Conservation (phyloP, 2,113 vertebrate genomes). For the Myocastor coypus region DNA sequence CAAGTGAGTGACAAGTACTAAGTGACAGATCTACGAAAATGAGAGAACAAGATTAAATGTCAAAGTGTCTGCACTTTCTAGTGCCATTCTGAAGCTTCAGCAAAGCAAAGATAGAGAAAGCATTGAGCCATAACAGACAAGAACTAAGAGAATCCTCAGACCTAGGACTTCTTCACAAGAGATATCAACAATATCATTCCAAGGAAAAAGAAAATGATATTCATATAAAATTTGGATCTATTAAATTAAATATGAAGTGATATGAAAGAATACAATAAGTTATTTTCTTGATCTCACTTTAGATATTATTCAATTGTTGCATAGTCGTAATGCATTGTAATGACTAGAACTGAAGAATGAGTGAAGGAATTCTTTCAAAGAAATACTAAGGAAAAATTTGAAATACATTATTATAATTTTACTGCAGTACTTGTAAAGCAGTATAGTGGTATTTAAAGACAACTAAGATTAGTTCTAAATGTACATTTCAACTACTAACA, state of each 20-base stretch:
- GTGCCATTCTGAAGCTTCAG: neutral
- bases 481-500: neutral
- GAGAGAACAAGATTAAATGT: neutral
- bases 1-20: neutral
- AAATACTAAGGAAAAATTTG: neutral
- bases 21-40: neutral
- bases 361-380: neutral
- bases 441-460: neutral
- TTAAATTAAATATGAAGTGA: neutral
- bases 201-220: neutral
- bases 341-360: neutral
- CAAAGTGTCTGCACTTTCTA: neutral
- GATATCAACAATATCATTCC: neutral
- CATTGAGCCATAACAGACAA: neutral
- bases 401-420: neutral
- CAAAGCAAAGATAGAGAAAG: neutral
- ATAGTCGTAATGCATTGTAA: neutral
- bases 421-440: neutral
- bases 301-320: neutral
- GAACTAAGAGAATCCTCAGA: neutral
- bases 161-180: neutral
- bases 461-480: neutral
- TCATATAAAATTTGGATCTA: neutral
- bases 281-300: neutral
- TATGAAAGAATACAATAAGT: no score